phyloP scores from a whole-genome alignment of 2,888 invertebrate species.

The Achlya flavicornis region DNA sequence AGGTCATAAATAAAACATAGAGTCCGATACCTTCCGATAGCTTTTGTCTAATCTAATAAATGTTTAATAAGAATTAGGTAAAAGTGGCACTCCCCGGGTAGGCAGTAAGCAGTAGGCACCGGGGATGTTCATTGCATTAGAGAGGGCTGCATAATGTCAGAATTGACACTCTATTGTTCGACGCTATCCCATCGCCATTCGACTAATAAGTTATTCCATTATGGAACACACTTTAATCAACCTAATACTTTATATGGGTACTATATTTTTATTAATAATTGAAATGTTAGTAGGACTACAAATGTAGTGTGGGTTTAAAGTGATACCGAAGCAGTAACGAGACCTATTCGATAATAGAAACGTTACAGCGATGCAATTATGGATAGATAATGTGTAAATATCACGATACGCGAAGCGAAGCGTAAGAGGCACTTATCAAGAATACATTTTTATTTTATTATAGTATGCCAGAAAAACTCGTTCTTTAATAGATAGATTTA shows the following conservation, averaged over 20 bases:
- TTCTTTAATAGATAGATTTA: constrained; percentile 70
- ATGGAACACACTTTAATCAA: constrained; percentile 33
- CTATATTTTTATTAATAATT: constrained; percentile 10
- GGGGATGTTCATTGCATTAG: constrained; percentile 69
- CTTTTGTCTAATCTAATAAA: constrained; percentile 81
- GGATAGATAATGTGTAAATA: constrained; percentile 38
- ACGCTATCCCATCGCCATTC: constrained; percentile 18
- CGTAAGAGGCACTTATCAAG: constrained; percentile 47
- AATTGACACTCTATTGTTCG: constrained; percentile 57
- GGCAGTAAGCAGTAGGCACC: constrained; percentile 33
- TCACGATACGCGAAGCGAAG: constrained; percentile 32
- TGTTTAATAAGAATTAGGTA: constrained; percentile 82
- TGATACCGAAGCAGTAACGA: constrained; percentile 24
- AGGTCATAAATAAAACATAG: constrained; percentile 80
- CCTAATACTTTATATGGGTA: not conserved
- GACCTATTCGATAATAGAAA: constrained; percentile 37
- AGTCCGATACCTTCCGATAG: constrained; percentile 68
- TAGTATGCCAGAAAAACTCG: constrained; percentile 67
- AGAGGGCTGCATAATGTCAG: constrained; percentile 72
- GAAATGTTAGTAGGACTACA: not conserved
- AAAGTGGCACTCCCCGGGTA: constrained; percentile 64
- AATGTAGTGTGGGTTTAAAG: constrained; percentile 21
- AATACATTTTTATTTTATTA: constrained; percentile 63
- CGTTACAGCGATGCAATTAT: constrained; percentile 34
- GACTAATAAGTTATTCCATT: constrained; percentile 18